Evolutionary conservation across 2,113 vertebrate genomes (phyloP).

Genomic region (Petromus typicus): DNA sequence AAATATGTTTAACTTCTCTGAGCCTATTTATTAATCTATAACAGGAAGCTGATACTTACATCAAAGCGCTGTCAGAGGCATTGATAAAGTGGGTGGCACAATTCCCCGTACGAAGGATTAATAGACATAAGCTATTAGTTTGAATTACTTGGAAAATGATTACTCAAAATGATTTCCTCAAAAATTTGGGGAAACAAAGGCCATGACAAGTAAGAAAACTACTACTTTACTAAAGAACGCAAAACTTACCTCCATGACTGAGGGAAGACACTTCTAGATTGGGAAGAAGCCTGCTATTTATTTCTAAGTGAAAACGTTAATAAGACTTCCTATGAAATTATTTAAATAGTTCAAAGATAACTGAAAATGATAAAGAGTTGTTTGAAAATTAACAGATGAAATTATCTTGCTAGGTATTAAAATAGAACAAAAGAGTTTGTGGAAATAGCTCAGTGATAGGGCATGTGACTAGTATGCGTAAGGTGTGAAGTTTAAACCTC

Average conservation of each 20-base stretch:
- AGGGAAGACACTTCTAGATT: background rate
- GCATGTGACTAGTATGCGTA: background rate
- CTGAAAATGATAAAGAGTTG: background rate
- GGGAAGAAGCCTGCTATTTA: background rate
- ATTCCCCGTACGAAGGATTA: background rate
- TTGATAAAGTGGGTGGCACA: too few relatives aligned
- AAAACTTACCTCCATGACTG: background rate
- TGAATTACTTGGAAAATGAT: background rate
- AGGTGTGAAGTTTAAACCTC: background rate
- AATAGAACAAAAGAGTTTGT: background rate
- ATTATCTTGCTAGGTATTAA: background rate
- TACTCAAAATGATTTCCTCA: background rate
- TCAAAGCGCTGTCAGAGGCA: background rate
- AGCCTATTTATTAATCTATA: background rate
- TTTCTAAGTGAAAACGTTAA: conserved; percentile 6
- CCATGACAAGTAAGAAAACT: background rate
- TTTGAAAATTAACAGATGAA: background rate
- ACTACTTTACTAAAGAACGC: background rate
- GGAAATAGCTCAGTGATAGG: background rate
- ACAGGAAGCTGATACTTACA: background rate
- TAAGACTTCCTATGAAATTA: background rate
- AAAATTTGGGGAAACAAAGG: background rate
- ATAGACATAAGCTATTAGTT: background rate
- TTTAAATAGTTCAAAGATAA: background rate
- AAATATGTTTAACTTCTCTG: background rate